A percentile compares a stretch with the other conserved stretches of the same genome.
Conservation (phyloP, 2,113 vertebrate species). For the Psilopsiagon aurifrons region DNA sequence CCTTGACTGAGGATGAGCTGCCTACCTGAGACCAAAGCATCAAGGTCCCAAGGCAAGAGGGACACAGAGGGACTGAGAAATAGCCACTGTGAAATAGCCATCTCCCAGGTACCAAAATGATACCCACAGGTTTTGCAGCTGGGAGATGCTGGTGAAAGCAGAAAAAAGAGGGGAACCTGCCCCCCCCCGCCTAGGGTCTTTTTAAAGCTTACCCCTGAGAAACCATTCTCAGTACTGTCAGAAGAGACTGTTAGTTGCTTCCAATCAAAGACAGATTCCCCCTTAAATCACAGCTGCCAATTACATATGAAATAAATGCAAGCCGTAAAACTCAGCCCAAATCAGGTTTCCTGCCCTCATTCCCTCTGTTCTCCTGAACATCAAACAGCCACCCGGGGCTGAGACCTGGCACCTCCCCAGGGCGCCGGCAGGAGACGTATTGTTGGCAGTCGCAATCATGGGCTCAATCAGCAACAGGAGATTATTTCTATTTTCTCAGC, state of each 20-base stretch:
- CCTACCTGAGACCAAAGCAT: neutral
- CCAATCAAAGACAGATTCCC: neutral
- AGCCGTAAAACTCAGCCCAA: neutral
- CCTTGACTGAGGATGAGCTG: neutral
- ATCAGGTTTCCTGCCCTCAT: neutral
- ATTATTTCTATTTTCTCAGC: slow-evolving; percentile 55
- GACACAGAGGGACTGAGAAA: neutral
- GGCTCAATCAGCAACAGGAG: slow-evolving; percentile 5
- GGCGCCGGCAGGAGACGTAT: neutral
- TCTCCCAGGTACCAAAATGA: neutral
- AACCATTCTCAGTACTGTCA: neutral
- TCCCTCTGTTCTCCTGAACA: slow-evolving; percentile 12
- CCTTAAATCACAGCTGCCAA: neutral
- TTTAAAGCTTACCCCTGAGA: neutral
- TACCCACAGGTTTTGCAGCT: neutral
- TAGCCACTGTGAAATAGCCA: neutral
- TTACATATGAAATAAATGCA: neutral
- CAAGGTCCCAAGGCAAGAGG: neutral
- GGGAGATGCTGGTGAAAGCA: neutral
- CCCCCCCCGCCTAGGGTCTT: fast-evolving
- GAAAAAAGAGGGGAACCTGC: too few species aligned
- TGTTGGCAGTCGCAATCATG: neutral
- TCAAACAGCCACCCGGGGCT: neutral
- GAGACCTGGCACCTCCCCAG: neutral
- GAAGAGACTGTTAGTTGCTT: neutral